These are phyloP conservation scores for Lycodopsis pacificus DNA, from an alignment of 2,797 vertebrate genomes.

Conservation along the genomic window DNA sequence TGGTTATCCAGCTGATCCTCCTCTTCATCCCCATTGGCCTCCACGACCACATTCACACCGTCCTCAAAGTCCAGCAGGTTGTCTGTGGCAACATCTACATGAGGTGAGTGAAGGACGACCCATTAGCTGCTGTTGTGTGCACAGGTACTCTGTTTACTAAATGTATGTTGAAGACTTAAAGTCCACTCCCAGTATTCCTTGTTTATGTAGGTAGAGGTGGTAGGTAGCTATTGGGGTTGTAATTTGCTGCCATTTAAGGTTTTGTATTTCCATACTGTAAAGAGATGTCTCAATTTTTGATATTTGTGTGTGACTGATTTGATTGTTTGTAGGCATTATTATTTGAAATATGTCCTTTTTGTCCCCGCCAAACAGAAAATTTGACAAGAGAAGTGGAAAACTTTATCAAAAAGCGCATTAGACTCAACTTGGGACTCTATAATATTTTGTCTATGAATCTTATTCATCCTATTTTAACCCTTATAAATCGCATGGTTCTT, in stretches of 20 bases:
- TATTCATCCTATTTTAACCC: not conserved
- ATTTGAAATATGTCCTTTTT: not conserved
- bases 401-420: not conserved
- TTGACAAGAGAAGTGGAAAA: not conserved
- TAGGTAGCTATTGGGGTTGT: not conserved
- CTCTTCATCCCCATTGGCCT: conserved; percentile 72
- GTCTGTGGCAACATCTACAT: conserved; percentile 84
- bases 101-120: not conserved
- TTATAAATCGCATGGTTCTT: not conserved
- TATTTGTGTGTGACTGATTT: not conserved
- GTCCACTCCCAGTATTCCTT: not conserved
- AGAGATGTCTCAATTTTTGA: not conserved
- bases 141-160: not conserved
- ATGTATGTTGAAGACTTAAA: not conserved
- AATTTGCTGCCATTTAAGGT: not conserved
- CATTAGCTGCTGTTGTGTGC: not conserved
- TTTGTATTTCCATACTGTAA: not conserved
- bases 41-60: conserved; percentile 68
- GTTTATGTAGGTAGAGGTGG: too few relatives aligned
- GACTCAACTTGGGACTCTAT: not conserved
- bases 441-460: not conserved
- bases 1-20: conserved; percentile 75
- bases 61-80: conserved; percentile 91
- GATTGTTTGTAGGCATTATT: not conserved
- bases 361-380: too few relatives aligned